These are phyloP conservation scores for Bothrops jararaca DNA, from an alignment of 2,113 vertebrate species.

Conservation along the genomic window DNA sequence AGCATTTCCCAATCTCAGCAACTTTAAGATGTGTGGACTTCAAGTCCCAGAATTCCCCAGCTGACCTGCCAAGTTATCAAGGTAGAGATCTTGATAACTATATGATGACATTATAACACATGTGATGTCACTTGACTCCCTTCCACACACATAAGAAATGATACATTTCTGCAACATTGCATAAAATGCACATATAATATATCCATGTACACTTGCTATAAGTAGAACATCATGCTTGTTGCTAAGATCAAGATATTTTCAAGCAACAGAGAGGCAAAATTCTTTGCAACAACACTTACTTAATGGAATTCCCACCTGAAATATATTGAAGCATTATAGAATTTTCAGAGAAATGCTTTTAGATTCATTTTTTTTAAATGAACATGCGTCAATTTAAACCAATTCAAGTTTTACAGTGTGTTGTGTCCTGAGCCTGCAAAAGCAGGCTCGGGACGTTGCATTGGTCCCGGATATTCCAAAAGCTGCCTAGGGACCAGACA, in stretches of 20 bases:
- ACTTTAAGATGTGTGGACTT: background rate
- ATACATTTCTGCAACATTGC: background rate
- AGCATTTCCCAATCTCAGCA: background rate
- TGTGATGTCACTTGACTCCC: background rate
- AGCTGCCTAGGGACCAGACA: too few relatives aligned
- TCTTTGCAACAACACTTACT: background rate
- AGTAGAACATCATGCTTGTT: background rate
- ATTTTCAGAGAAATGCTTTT: background rate
- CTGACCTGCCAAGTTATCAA: background rate
- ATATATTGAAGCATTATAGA: background rate
- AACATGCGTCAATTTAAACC: background rate
- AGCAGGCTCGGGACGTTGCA: too few relatives aligned
- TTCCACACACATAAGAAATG: background rate
- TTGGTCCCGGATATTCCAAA: too few relatives aligned
- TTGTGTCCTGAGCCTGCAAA: too few relatives aligned
- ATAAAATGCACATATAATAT: background rate
- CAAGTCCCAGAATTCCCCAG: background rate
- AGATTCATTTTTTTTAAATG: background rate
- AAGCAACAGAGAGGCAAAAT: background rate
- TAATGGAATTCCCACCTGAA: background rate
- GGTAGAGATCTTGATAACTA: background rate
- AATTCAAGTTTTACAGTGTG: background rate
- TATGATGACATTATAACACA: background rate
- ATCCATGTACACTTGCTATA: background rate
- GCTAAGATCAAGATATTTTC: background rate